Percentiles rank a stretch among this genome's conserved stretches.
Conservation (phyloP, 1,140 invertebrate species). For the Trialeurodes vaporariorum region DNA sequence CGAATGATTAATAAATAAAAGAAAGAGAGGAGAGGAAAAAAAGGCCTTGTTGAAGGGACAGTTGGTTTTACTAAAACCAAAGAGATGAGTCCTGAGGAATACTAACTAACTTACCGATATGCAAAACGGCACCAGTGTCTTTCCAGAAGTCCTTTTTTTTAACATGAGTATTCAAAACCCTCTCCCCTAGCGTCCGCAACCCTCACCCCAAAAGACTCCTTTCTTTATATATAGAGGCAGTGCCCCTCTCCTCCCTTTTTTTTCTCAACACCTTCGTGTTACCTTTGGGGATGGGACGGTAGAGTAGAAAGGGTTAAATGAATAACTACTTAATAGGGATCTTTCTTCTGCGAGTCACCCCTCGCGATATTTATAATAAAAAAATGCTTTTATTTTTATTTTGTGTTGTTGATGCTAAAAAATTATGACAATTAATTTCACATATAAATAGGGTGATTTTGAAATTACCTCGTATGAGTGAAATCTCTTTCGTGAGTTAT, state of each 20-base stretch:
- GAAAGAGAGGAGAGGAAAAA: too few species aligned
- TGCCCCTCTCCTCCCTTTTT: not conserved
- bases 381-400: not conserved
- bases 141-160: not conserved
- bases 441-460: not conserved
- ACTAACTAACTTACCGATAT: not conserved
- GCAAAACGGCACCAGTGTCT: not conserved
- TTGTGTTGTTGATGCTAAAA: not conserved
- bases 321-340: not conserved
- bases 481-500: too few species aligned
- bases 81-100: not conserved
- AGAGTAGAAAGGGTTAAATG: not conserved
- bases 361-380: too few species aligned
- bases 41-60: not conserved
- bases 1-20: conserved; percentile 1
- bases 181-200: not conserved
- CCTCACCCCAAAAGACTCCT: too few species aligned
- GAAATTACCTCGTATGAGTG: not conserved
- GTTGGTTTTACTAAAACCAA: not conserved
- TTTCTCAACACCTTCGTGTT: not conserved
- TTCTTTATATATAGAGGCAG: too few species aligned
- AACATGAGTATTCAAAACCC: not conserved
- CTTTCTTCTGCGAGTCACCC: not conserved
- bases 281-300: not conserved
- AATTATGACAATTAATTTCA: conserved; percentile 1